Conservation (phyloP, 2,888 invertebrate species). For the Flabesymbios commensalis region DNA sequence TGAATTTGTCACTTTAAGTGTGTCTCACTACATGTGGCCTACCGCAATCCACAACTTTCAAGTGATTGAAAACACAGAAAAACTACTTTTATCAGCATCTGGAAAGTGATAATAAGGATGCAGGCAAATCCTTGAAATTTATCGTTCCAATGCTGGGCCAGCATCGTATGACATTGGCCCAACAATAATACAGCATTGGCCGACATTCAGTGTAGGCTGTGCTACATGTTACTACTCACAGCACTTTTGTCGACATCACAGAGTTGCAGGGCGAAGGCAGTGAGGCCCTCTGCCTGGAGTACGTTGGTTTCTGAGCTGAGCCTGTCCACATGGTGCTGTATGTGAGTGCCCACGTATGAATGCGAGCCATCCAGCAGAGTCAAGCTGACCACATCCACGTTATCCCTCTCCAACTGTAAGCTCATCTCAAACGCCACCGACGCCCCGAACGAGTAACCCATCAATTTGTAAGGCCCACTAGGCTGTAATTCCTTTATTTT, state of each 20-base stretch:
- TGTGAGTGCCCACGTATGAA: slow-evolving; percentile 63
- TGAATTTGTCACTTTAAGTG: too few species aligned
- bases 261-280: slow-evolving; percentile 51
- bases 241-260: slow-evolving; percentile 37
- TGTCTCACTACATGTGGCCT: too few species aligned
- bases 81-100: too few species aligned
- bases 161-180: too few species aligned
- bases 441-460: slow-evolving; percentile 96
- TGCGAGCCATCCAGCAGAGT: slow-evolving; percentile 83
- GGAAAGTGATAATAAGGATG: too few species aligned
- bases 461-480: slow-evolving; percentile 81
- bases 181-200: too few species aligned
- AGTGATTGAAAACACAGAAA: too few species aligned
- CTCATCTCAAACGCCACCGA: slow-evolving; percentile 95
- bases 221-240: slow-evolving; percentile 33
- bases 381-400: slow-evolving; percentile 63
- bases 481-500: slow-evolving; percentile 78
- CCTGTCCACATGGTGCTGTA: slow-evolving; percentile 46
- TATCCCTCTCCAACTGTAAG: slow-evolving; percentile 67
- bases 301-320: slow-evolving; percentile 37
- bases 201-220: too few species aligned
- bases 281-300: slow-evolving; percentile 48
- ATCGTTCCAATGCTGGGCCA: too few species aligned
- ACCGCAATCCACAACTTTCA: too few species aligned
- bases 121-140: too few species aligned